phyloP scores from a whole-genome alignment of 2,797 vertebrate genomes.

The Pyrocephalus nanus region DNA sequence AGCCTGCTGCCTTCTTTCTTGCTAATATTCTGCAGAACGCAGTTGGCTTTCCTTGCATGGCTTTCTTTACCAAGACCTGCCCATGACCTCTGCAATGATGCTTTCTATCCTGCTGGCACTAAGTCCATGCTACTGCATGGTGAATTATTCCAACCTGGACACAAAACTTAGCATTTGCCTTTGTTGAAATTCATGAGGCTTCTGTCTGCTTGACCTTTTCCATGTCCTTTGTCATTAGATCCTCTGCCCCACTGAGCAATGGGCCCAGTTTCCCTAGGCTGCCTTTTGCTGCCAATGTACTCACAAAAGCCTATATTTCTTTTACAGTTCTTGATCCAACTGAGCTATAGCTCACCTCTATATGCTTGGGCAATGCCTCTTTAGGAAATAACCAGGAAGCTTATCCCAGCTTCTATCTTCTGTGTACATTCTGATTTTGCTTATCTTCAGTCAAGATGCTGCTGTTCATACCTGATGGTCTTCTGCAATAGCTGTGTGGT shows the following conservation, averaged over 20 bases:
- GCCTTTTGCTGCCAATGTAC: not conserved
- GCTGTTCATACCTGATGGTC: not conserved
- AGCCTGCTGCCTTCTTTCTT: not conserved
- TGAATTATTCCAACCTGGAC: not conserved
- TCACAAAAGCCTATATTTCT: not conserved
- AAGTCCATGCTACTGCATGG: not conserved
- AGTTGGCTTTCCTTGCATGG: not conserved
- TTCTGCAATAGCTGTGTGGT: not conserved
- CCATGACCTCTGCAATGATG: not conserved
- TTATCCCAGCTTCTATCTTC: not conserved
- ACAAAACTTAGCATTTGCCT: not conserved
- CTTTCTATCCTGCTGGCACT: not conserved
- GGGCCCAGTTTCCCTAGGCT: not conserved
- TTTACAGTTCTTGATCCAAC: not conserved
- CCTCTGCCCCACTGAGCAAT: not conserved
- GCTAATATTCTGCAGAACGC: not conserved
- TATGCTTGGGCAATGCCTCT: accelerated
- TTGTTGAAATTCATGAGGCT: not conserved
- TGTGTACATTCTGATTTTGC: not conserved
- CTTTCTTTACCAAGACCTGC: not conserved
- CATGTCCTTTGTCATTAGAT: not conserved
- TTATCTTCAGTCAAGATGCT: not conserved
- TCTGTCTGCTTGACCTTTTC: not conserved
- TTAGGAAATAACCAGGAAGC: not conserved
- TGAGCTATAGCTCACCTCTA: not conserved